Base-by-base conservation (phyloP, 2,797 vertebrate species). In the Neopelma chrysocephalum region DNA sequence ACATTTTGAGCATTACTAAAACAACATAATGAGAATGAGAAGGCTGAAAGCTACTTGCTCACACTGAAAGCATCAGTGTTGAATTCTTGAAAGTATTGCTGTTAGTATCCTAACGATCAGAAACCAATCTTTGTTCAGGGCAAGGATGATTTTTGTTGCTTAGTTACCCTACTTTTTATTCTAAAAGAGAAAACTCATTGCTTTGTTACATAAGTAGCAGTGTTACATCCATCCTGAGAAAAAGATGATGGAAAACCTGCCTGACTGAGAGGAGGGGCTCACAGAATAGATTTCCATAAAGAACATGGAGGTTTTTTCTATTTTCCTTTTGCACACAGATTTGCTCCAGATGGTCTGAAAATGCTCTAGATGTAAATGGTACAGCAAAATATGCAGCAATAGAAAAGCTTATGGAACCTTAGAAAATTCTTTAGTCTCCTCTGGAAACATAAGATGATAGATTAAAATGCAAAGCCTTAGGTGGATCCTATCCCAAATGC, bases 191-290 rank as follows among this genome's bases (percentile, higher is more conserved):
- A 85, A 96, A 87, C 73, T 82, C 66, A 34, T 70, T 23, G 69
- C 83, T 34, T 26, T 84, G 64, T 95, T 96, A 94, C 87, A 95
- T 94, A 96, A 96, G 87, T 56, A 83, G 86, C 58, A 91, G 76
- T 8, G 31, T 64, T 79, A 69, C 75, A 89, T 89, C 60, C 57
- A 92, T 31, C 66, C 81, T 5, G 5, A 87, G 57, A 53, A 90
- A 92, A 93, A 48, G 71, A 86, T 0, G 3, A 22, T 36, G 25
- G 25, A 71, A 65, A 95, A 48, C 85, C 82, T 83, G 87, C 62
- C 58, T 82, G 13, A 0, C 65, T n/a, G 42, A 58, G 53, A 20
- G 62, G 69, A 93, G 88, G 50, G 66, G 51, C 77, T 95, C 70
- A 11, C 3, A 31, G 56, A 77, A 53, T 50, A 36, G 19, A 95